Evolutionary conservation across 2,797 vertebrate species (phyloP).

Genomic region (Falco naumanni): DNA sequence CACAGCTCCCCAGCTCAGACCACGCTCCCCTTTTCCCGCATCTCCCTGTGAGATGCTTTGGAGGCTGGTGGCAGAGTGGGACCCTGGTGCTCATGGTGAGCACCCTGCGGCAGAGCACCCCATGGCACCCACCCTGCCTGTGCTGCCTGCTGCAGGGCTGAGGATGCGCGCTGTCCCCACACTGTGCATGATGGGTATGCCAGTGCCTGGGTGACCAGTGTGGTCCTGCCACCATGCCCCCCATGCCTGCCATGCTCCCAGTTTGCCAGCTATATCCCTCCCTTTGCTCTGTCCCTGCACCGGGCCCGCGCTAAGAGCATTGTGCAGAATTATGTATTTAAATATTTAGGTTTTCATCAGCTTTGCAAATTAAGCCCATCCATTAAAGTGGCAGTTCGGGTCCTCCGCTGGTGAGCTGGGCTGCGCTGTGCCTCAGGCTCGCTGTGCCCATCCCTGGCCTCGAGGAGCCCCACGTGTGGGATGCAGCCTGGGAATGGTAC

Average conservation of each 20-base stretch:
- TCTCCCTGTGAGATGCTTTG: neutral
- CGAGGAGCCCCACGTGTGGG: neutral
- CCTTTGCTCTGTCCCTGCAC: neutral
- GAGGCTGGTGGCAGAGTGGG: neutral
- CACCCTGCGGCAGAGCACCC: neutral
- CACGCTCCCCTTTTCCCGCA: fast-evolving
- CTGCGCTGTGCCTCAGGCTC: neutral
- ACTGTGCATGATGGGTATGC: neutral
- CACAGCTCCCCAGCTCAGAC: neutral
- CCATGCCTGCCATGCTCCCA: fast-evolving
- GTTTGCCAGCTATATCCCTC: fast-evolving
- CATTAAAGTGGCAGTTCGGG: constrained; percentile 63
- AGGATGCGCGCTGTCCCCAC: fast-evolving
- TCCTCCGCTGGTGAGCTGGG: neutral
- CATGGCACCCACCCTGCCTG: fast-evolving
- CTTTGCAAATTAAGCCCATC: constrained; percentile 82
- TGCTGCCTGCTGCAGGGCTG: fast-evolving
- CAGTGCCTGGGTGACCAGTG: neutral
- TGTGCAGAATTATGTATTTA: constrained; percentile 79
- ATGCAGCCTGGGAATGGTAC: neutral
- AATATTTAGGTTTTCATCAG: constrained; percentile 82
- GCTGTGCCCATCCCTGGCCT: neutral
- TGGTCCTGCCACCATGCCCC: neutral
- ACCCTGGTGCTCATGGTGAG: fast-evolving
- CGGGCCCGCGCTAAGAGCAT: neutral